Evolutionary conservation across 2,888 invertebrate genomes (phyloP), one percentile per base, ranked within the genome.

Genomic region (Rhagonycha fulva): DNA sequence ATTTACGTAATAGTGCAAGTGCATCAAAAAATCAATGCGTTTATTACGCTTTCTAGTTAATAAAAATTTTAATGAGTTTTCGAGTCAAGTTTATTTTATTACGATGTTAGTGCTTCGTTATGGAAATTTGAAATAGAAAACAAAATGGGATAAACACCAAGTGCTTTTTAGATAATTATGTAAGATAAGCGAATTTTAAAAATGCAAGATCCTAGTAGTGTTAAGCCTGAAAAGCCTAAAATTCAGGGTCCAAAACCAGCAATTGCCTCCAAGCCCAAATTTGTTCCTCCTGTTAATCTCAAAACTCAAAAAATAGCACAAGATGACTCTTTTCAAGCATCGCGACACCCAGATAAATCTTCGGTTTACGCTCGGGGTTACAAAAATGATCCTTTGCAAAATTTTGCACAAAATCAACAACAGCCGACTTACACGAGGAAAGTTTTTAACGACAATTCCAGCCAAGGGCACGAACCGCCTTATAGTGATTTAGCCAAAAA

Each of bases 241-340:
- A 85, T 86, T 68, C 80, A 85, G 72, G 84, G 86, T 71, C 86
- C 87, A 12, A 88, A 88, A 82, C 87, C 87, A 14, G 82, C 81
- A 68, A 85, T 87, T 61, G 87, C 88, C 10, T 83, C 85, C 4
- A 88, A 88, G 80, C 89, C 89, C 5, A 87, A 87, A 80, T 86
- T 84, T 81, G 86, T 89, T 7, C 88, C 89, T 71, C 89, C 89
- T 14, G 86, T 88, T 62, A 86, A 87, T 81, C 80, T 85, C 70
- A 84, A 84, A 79, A 73, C 67, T 80, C 72, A 83, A 81, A 81
- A 79, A 72, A 14, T 32, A 19, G 5, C 60, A 4, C 72, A 72
- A 26, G 70, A 72, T 10, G 69, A 76, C 9, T 9, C 30, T 12
- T 47, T 68, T 60, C 14, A 72, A 66, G 7, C 61, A 62, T 12